Base-by-base conservation (phyloP, 1,140 invertebrate genomes). In the Heliothis virescens region DNA sequence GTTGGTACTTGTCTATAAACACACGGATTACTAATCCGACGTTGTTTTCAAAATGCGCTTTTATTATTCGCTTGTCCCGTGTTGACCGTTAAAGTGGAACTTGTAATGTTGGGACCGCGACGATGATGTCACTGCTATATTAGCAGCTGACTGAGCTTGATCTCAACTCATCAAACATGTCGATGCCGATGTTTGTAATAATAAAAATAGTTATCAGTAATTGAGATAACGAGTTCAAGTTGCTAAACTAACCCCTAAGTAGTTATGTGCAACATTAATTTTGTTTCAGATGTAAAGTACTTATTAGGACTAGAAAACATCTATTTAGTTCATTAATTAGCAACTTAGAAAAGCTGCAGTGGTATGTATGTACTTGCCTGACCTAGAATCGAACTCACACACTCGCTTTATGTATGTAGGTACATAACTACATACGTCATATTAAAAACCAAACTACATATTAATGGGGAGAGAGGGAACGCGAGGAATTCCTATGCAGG, bases 71-170 rank as follows among this genome's bases (percentile, higher is more conserved):
- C 26, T 60, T 16, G 60, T 53, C 59, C 21, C 10, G 47, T 79
- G 69, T 80, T 67, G 63, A 67, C 85, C 87, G 87, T 91, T 90
- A 89, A 34, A 74, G 82, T 82, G 47, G 82, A 85, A 81, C 80
- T 83, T 81, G 79, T 78, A 81, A 79, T 72, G 63, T 63, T 16
- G 52, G 55, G 67, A 74, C 69, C 53, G 13, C 26, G 26, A 53
- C 60, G 81, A 90, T 92, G 91, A 93, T 91, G 92, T 93, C 92
- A 93, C 75, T 79, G 73, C 81, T 87, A 89, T 87, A 87, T 87
- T 85, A 80, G 79, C 79, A 67, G 47, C 72, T 82, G 79, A 83
- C 80, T 77, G 79, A 78, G 83, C 74, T 77, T 69, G 80, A 41
- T 41, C 34, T 41, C 34, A 7, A 9, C 34, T 41, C 3, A 41